Evolutionary conservation across 1,140 invertebrate species (phyloP).

Genomic region (Colletes gigas): DNA sequence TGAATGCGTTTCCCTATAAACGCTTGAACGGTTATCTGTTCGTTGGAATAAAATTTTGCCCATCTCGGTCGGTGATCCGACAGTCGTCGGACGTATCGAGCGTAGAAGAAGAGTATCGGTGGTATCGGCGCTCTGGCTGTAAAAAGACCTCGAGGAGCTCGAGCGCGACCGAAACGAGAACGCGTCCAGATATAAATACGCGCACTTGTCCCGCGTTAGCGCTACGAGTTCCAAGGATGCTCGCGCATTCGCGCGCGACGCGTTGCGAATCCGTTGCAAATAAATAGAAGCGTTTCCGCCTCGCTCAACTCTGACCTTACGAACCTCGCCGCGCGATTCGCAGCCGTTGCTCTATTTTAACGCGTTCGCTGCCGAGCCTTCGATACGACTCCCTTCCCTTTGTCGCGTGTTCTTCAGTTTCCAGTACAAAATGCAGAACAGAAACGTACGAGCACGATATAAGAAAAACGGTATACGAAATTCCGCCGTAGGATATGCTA

Average conservation of each 20-base stretch:
- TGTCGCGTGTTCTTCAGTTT: no score
- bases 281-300: slow-evolving; percentile 45
- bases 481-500: no score
- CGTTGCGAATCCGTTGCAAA: slow-evolving; percentile 18
- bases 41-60: no score
- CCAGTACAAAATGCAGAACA: no score
- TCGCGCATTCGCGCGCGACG: slow-evolving; percentile 4
- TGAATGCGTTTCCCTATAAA: no score
- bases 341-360: slow-evolving; percentile 18
- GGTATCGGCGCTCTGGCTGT: neutral
- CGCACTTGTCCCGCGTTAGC: slow-evolving; percentile 20
- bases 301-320: slow-evolving; percentile 33
- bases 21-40: no score
- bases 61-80: no score
- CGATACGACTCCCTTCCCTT: no score
- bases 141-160: slow-evolving; percentile 4
- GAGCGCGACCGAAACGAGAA: slow-evolving; percentile 30
- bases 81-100: neutral
- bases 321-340: neutral
- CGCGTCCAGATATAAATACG: slow-evolving; percentile 25
- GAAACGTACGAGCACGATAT: no score
- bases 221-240: slow-evolving; percentile 30
- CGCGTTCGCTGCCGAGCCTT: neutral
- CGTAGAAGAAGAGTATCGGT: neutral
- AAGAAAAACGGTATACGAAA: no score